Evolutionary conservation across 53 echinoderm and acorn worm genomes (phyloP).

Genomic region (Pentamera pediparva): DNA sequence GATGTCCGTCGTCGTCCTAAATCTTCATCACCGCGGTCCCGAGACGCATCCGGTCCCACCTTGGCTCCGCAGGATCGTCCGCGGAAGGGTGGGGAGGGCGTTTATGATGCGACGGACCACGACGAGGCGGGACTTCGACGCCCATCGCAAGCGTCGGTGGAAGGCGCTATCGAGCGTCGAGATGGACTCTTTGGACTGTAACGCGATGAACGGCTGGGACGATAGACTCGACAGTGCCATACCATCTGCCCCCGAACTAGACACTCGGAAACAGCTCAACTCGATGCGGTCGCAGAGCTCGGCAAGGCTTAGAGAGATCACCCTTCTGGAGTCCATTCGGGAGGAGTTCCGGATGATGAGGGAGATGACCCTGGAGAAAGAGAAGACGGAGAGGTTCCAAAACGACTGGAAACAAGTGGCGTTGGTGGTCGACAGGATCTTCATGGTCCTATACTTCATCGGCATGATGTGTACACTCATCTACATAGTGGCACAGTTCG

Average conservation of each 20-base stretch:
- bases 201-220: slow-evolving; percentile 46
- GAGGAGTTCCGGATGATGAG: slow-evolving; percentile 80
- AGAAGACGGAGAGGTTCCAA: slow-evolving; percentile 48
- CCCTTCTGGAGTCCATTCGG: slow-evolving; percentile 62
- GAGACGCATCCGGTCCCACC: slow-evolving; percentile 71
- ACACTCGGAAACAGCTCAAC: slow-evolving; percentile 32
- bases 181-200: slow-evolving; percentile 52
- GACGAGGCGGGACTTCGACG: slow-evolving; percentile 17
- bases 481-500: slow-evolving; percentile 70
- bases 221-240: slow-evolving; percentile 36
- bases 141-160: slow-evolving; percentile 36
- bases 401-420: slow-evolving; percentile 97
- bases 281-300: slow-evolving; percentile 27
- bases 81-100: slow-evolving; percentile 63
- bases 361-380: slow-evolving; percentile 47
- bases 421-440: slow-evolving; percentile 77
- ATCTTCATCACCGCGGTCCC: slow-evolving; percentile 88
- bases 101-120: slow-evolving; percentile 60
- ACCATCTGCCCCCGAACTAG: slow-evolving; percentile 24
- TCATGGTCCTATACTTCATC: slow-evolving; percentile 78
- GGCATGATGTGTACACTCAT: slow-evolving; percentile 84
- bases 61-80: slow-evolving; percentile 80
- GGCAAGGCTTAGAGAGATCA: slow-evolving; percentile 53
- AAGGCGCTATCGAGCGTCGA: slow-evolving; percentile 44
- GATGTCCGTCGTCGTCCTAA: slow-evolving; percentile 95